Base-by-base conservation (phyloP, 1,140 invertebrate species). In the Paraescarpia echinospica region DNA sequence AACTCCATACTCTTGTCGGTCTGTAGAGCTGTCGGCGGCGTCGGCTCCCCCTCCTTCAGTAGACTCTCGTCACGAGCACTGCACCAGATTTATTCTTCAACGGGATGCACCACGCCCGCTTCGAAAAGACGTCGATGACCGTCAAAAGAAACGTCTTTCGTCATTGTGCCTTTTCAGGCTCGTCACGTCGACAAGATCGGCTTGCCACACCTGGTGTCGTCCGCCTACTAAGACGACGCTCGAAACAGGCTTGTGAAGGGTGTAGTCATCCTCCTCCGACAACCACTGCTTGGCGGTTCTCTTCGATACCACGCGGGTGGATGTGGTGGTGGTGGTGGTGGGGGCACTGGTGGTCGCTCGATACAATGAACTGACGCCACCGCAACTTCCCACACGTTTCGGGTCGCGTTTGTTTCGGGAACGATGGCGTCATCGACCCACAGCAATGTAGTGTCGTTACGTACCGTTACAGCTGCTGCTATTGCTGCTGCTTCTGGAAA, bases 91-190 rank as follows among this genome's bases (percentile, higher is more conserved):
- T 97, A 31, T 93, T 95, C 95, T 96, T 96, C 41, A 97, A n/a
- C 9, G 96, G 95, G 41, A 95, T 89, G 33, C 95, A 95, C 95
- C 95, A 97, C 34, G 96, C 95, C 94, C 94, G 96, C 95, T 96
- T 97, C 91, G 94, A 95, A 94, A 96, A 96, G 34, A 94, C 93
- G 94, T 96, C 96, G 92, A 97, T 96, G 8, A 96, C 94, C 34
- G 94, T 95, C 91, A 97, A 93, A 35, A 97, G 94, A 93, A 96
- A 97, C 92, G 95, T 95, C 93, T 95, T 35, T 94, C 94, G 89
- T 95, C 94, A 94, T 97, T 97, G 89, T 94, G 34, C 93, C 93
- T 93, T 34, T 93, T 93, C 94, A 96, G 91, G 34, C 91, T 92
- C 35, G 94, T 27, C 91, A 96, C 92, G 93, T 95, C 94, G 5